phyloP scores from a whole-genome alignment of 2,888 invertebrate species.

The Hirudinaria manillensis region DNA sequence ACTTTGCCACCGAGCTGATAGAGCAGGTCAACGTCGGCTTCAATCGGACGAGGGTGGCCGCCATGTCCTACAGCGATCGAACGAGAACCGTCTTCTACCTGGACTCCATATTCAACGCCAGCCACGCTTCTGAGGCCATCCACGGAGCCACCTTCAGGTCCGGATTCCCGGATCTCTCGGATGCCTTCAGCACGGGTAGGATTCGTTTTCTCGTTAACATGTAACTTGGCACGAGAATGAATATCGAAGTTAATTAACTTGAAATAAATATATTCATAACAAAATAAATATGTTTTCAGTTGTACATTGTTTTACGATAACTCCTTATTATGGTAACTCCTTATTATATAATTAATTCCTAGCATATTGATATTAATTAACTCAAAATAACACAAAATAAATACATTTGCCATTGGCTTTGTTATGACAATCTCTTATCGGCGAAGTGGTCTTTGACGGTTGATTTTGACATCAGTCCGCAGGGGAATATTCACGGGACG shows the following conservation, averaged over 20 bases:
- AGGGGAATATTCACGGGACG: slow-evolving; percentile 31
- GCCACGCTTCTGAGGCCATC: slow-evolving; percentile 11
- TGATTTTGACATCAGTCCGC: not conserved
- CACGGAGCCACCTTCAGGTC: slow-evolving; percentile 17
- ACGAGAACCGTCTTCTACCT: slow-evolving; percentile 34
- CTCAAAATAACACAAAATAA: no score
- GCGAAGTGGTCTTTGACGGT: no score
- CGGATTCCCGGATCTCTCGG: slow-evolving; percentile 15
- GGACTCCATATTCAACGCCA: slow-evolving; percentile 22
- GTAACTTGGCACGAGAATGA: no score
- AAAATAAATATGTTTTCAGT: no score
- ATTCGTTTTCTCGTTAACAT: not conserved
- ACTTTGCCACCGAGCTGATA: slow-evolving; percentile 34
- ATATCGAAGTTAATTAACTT: no score
- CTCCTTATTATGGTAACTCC: no score
- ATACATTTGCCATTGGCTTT: no score
- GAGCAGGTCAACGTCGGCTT: slow-evolving; percentile 36
- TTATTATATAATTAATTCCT: no score
- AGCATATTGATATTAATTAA: no score
- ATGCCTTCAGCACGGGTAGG: slow-evolving; percentile 22
- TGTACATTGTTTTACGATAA: no score
- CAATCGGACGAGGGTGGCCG: slow-evolving; percentile 35
- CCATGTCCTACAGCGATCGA: slow-evolving; percentile 35
- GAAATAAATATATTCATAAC: no score
- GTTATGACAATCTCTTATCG: no score